These are phyloP conservation scores for Umimayanthus kanabou DNA, from an alignment of 92 coral and sea anemone genomes.

Conservation along the genomic window DNA sequence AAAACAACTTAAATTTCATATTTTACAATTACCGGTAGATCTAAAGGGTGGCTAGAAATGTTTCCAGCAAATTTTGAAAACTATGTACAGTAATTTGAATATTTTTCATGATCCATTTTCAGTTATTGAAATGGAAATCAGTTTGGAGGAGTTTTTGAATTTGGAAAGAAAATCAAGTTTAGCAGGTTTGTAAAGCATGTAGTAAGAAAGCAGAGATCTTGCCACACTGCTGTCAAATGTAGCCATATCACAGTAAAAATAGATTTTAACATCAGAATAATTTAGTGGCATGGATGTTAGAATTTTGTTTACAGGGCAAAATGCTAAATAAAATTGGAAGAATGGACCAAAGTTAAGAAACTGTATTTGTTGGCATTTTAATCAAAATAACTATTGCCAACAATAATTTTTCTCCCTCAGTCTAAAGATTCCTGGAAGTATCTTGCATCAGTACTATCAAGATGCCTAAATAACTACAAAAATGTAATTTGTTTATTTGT, in stretches of 20 bases:
- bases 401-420: not conserved
- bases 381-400: not conserved
- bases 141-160: not conserved
- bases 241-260: not conserved
- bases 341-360: not conserved
- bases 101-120: slow-evolving; percentile 12
- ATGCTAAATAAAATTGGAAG: slow-evolving; percentile 5
- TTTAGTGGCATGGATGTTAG: slow-evolving; percentile 23
- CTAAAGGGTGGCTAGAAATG: slow-evolving; percentile 7
- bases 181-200: not conserved
- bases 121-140: not conserved
- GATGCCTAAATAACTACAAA: not conserved
- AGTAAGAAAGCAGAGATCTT: slow-evolving; percentile 8
- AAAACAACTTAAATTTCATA: not conserved
- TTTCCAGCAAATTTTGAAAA: slow-evolving; percentile 5
- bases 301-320: slow-evolving; percentile 17
- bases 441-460: not conserved
- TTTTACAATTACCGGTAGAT: not conserved
- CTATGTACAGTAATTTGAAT: not conserved
- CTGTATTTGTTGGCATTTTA: slow-evolving; percentile 1
- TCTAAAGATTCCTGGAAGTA: not conserved
- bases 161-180: not conserved
- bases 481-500: slow-evolving; percentile 3
- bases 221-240: not conserved
- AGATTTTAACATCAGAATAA: slow-evolving; percentile 3